Evolutionary conservation across 2,888 invertebrate genomes (phyloP).

Genomic region (Himalopsyche japonica): DNA sequence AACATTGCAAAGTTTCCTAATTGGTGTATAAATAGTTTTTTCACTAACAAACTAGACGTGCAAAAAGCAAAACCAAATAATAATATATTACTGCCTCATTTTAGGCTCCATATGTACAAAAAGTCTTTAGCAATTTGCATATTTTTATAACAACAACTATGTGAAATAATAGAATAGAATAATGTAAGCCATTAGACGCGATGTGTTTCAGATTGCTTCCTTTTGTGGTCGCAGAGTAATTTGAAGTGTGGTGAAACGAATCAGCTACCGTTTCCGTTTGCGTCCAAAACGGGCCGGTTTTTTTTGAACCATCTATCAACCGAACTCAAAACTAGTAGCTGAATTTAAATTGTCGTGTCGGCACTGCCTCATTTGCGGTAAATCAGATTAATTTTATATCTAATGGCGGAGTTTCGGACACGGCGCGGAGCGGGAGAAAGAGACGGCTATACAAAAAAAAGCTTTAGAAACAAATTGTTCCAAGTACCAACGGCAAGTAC

Average conservation of each 20-base stretch:
- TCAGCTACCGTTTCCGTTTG: constrained; percentile 31
- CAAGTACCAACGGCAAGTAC: background rate
- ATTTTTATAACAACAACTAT: background rate
- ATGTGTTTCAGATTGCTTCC: constrained; percentile 19
- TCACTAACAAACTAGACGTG: background rate
- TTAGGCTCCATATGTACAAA: background rate
- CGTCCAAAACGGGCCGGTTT: constrained; percentile 27
- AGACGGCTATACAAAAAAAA: background rate
- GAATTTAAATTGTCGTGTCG: constrained; percentile 13
- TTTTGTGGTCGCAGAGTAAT: constrained; percentile 18
- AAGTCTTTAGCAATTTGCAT: background rate
- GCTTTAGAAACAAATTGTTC: background rate
- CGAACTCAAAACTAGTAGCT: constrained; percentile 32
- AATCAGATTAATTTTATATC: constrained; percentile 25
- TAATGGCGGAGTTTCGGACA: constrained; percentile 5
- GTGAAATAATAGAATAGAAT: background rate
- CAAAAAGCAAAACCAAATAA: background rate
- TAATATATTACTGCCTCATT: background rate
- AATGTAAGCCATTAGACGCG: background rate
- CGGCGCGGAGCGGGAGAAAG: background rate
- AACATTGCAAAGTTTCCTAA: background rate
- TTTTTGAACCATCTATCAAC: constrained; percentile 11
- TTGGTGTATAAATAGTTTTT: background rate
- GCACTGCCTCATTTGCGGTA: constrained; percentile 29
- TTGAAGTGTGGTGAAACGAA: constrained; percentile 28